phyloP scores from a whole-genome alignment of 2,113 vertebrate genomes.

The Tyto alba region DNA sequence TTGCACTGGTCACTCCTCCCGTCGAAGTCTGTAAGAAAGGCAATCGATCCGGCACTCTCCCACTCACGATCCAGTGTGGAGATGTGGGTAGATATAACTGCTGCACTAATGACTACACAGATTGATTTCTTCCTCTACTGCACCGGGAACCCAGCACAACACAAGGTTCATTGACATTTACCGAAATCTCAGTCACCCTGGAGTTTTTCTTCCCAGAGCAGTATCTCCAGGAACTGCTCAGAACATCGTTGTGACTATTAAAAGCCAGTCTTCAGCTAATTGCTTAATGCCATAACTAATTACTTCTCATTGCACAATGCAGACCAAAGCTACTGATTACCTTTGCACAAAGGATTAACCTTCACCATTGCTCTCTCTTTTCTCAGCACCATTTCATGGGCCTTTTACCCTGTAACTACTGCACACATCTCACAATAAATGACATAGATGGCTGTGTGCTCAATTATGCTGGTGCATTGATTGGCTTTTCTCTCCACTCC shows the following conservation, averaged over 20 bases:
- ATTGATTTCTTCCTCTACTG: not conserved
- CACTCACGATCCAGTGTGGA: no score
- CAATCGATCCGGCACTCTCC: not conserved
- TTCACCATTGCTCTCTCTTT: not conserved
- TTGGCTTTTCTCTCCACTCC: not conserved
- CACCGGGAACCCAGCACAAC: not conserved
- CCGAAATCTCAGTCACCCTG: not conserved
- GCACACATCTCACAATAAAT: not conserved
- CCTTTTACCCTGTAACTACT: not conserved
- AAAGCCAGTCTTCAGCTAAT: not conserved
- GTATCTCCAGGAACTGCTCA: not conserved
- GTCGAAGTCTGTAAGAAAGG: not conserved
- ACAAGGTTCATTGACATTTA: not conserved
- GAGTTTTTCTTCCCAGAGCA: not conserved
- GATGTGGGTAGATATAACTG: not conserved
- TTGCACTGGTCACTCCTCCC: not conserved
- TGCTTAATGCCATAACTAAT: not conserved
- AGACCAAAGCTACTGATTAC: not conserved
- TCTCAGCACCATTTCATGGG: not conserved
- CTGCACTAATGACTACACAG: not conserved
- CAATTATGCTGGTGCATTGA: not conserved
- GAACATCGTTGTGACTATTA: not conserved
- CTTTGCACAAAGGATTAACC: not conserved
- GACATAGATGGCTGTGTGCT: not conserved
- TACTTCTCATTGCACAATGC: not conserved